These are phyloP conservation scores for Hippocampus comes DNA, from an alignment of 2,113 vertebrate genomes.

Conservation along the genomic window DNA sequence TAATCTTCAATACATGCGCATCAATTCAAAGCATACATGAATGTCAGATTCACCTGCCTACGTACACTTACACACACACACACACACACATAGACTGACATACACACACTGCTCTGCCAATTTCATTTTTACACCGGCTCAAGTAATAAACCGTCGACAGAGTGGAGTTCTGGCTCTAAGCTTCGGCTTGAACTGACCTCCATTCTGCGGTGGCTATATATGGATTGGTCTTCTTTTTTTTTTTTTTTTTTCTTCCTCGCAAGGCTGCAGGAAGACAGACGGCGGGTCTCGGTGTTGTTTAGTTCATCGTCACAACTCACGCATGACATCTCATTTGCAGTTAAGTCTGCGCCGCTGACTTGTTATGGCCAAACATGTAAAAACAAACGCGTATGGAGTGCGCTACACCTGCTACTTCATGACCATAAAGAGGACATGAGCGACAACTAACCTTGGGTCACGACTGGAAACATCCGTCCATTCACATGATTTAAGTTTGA, in stretches of 20 bases:
- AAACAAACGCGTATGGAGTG: neutral
- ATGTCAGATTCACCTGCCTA: neutral
- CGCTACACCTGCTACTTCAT: neutral
- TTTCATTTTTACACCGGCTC: conserved; percentile 41
- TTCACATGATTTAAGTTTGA: neutral
- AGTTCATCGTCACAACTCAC: conserved; percentile 14
- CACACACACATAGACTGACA: neutral
- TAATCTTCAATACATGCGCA: neutral
- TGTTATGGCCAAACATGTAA: neutral
- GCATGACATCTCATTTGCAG: conserved; percentile 1
- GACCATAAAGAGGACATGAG: neutral
- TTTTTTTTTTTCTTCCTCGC: conserved; percentile 33
- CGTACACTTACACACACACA: neutral
- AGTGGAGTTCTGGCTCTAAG: neutral
- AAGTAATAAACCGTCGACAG: conserved; percentile 22
- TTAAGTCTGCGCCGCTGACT: neutral
- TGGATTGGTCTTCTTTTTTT: conserved; percentile 22
- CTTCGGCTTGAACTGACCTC: neutral
- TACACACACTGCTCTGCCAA: conserved; percentile 15
- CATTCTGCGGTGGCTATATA: conserved; percentile 22
- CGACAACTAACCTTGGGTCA: neutral
- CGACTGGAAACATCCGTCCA: neutral
- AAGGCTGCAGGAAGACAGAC: conserved; percentile 23
- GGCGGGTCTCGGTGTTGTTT: conserved; percentile 7
- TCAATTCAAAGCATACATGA: too few species aligned